Base-by-base conservation (phyloP, 2,113 vertebrate genomes). In the Sphyrna mokarran region DNA sequence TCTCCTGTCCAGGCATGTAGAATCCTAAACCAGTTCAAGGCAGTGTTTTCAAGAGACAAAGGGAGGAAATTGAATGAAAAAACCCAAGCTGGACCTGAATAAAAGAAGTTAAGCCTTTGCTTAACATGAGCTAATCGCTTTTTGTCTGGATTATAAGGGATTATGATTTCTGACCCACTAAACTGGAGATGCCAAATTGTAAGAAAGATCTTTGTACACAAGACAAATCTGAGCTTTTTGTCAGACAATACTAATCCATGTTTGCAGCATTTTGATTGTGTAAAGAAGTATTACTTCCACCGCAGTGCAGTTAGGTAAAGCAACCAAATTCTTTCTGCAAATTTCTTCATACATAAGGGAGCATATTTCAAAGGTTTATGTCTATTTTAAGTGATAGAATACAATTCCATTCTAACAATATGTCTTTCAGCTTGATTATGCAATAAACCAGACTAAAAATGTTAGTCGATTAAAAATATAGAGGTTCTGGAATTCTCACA, bases 91-190 rank as follows among this genome's bases (percentile, higher is more conserved):
- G 14, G 58, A 91, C 18, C 14, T 63, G 58, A 63, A 66, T 20
- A 63, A 63, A 91, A 91, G 61, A 63, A 91, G 8, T 63, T 91
- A 91, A 91, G 89, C 89, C 58, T 91, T 63, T 91, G 89, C 33
- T 91, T 33, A 20, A 91, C 89, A 91, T 91, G 89, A 91, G 18
- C 89, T 91, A 91, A 91, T 91, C 89, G 29, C 58, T 63, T 91
- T 90, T 91, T 66, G 29, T 91, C 89, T 66, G 16, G 89, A 63
- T 91, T 91, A 91, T 91, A 91, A 66, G 18, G 87, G 89, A 91
- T 91, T 91, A 91, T 16, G 20, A 91, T 91, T 91, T 63, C 29
- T 91, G 61, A 66, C 89, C 89, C 33, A 66, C 89, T 91, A 91
- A 91, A 91, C 89, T 91, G 89, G 61, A 91, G 89, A 63, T 2